Conservation (phyloP, 2,888 invertebrate genomes). For the Melanophora roralis region DNA sequence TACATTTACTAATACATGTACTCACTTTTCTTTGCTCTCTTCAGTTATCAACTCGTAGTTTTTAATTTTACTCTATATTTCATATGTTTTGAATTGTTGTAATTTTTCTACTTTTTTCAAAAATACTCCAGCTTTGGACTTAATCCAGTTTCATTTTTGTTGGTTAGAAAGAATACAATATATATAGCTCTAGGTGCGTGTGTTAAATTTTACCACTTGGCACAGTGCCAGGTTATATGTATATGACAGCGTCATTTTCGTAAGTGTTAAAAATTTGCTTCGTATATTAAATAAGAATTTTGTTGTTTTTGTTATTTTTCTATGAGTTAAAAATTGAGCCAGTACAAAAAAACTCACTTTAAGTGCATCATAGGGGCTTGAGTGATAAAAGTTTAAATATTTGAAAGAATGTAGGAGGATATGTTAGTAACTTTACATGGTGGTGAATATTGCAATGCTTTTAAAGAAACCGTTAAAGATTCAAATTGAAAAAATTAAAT, state of each 20-base stretch:
- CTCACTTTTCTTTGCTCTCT: background rate
- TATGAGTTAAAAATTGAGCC: too few species aligned
- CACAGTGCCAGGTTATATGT: conserved; percentile 60
- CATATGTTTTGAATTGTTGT: background rate
- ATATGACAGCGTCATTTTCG: conserved; percentile 39
- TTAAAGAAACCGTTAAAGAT: too few species aligned
- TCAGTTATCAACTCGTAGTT: conserved; percentile 1
- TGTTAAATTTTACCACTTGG: conserved; percentile 37
- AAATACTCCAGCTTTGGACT: background rate
- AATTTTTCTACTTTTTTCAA: background rate
- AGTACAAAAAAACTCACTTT: too few species aligned
- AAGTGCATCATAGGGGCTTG: too few species aligned
- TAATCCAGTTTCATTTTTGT: too few species aligned
- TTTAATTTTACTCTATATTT: conserved; percentile 19
- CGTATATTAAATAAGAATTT: background rate
- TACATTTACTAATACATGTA: background rate
- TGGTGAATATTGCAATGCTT: too few species aligned
- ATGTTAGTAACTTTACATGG: too few species aligned
- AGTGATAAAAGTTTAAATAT: background rate
- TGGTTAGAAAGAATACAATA: conserved; percentile 50
- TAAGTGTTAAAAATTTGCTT: background rate
- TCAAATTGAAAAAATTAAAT: too few species aligned
- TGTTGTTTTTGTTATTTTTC: background rate
- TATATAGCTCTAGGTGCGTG: background rate
- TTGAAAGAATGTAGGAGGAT: background rate